Base-by-base conservation (phyloP, 2,797 vertebrate genomes). In the Botia almorhae region DNA sequence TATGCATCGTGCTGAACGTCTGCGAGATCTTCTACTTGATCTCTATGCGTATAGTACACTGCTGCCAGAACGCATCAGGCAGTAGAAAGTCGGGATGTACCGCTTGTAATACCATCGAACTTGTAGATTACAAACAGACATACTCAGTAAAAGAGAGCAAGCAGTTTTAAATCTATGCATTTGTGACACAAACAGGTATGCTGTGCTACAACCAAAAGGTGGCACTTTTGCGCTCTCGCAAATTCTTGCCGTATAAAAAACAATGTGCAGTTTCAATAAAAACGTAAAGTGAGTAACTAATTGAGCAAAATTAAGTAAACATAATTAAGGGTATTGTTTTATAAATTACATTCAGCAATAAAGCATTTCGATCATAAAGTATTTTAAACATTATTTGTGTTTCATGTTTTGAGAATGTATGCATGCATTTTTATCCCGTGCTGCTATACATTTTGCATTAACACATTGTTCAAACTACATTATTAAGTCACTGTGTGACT, bases 1-100 rank as follows among this genome's bases (percentile, higher is more conserved):
- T 94, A 76, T 98, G 97, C 84, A 94, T 97, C 0, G 56, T 97
- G 74, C 94, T 98, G 71, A 98, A 95, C 0, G 79, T 97, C 85
- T 94, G 94, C 36, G 96, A 98, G 92, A 94, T 98, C 86, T 92
- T 95, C 87, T 98, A 98, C 89, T 93, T 98, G 87, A 91, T 97
- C 64, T 91, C 88, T 78, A 90, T 93, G 86, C 85, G 96, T 16
- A 0, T 90, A n/a, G 19, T 90, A 7, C 92, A 55, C n/a, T 84
- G 85, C 11, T 89, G 81, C 2, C 16, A 55, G 5, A 81, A 21
- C 14, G 79, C 86, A 14, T 61, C 71, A 0, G 85, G 55, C 21
- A 82, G 16, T 61, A 48, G 56, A 19, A 46, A 83, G 10, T 0
- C 39, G 64, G 61, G 71, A 71, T 88, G 36, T 73, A 83, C 77